phyloP scores from a whole-genome alignment of 2,888 invertebrate species.

The Thyatira batis region DNA sequence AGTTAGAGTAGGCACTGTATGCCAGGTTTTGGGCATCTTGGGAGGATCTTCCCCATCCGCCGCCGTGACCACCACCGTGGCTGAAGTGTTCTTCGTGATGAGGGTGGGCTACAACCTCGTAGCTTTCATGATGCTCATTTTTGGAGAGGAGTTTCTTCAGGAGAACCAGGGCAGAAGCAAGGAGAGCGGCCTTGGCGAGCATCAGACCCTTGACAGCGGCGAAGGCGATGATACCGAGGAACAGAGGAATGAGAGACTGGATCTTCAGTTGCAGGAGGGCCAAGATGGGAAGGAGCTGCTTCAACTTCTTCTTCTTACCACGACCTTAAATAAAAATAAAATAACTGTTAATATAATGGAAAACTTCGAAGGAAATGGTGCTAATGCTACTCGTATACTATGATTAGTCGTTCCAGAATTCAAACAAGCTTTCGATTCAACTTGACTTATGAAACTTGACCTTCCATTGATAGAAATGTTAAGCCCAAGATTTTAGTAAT shows the following conservation, averaged over 20 bases:
- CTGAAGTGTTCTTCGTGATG: constrained; percentile 84
- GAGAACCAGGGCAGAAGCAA: constrained; percentile 87
- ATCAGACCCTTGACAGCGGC: constrained; percentile 92
- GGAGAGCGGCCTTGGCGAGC: constrained; percentile 91
- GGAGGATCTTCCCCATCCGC: constrained; percentile 86
- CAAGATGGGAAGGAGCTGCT: constrained; percentile 88
- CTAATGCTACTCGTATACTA: neutral
- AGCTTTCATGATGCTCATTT: constrained; percentile 85
- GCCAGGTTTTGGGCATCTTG: constrained; percentile 87
- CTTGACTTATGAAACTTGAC: neutral
- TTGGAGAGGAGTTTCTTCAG: constrained; percentile 87
- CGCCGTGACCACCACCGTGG: constrained; percentile 77
- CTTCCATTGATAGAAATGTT: neutral
- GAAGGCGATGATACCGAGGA: constrained; percentile 88
- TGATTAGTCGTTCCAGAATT: neutral
- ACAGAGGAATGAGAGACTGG: constrained; percentile 89
- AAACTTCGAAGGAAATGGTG: neutral
- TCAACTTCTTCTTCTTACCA: constrained; percentile 90
- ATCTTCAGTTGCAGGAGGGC: constrained; percentile 90
- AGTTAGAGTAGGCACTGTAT: constrained; percentile 85
- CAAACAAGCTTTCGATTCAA: neutral
- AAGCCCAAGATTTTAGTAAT: neutral
- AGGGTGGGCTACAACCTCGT: constrained; percentile 89
- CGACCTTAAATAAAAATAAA: constrained; percentile 80
- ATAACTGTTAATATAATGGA: neutral